phyloP scores from a whole-genome alignment of 2,113 vertebrate genomes.

The Azemiops feae region DNA sequence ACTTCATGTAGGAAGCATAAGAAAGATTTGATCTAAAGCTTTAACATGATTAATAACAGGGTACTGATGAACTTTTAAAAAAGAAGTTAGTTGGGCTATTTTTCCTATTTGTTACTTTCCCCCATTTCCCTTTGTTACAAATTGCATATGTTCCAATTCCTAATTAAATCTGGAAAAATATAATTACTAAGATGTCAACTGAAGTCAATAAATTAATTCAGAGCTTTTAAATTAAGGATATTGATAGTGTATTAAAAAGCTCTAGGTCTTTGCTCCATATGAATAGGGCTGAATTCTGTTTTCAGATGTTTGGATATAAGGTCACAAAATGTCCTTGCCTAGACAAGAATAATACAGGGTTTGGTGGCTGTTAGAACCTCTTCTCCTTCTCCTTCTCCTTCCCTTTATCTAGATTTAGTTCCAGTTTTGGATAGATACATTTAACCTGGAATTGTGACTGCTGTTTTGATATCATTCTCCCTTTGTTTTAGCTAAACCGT shows the following conservation, averaged over 20 bases:
- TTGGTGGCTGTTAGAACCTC: not conserved
- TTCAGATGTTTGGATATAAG: not conserved
- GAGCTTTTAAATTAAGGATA: not conserved
- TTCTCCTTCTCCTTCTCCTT: not conserved
- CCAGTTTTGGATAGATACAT: not conserved
- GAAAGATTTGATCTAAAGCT: not conserved
- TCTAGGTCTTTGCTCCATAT: not conserved
- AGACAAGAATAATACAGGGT: not conserved
- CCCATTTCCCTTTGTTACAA: not conserved
- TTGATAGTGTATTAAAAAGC: not conserved
- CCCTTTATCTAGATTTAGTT: not conserved
- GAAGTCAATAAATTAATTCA: not conserved
- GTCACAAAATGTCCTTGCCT: not conserved
- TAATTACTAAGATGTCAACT: not conserved
- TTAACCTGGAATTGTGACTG: not conserved
- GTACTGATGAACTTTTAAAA: not conserved
- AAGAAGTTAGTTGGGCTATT: not conserved
- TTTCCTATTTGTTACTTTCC: not conserved
- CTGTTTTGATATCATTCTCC: not conserved
- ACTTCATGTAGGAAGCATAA: not conserved
- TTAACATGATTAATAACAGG: not conserved
- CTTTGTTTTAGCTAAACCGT: not conserved
- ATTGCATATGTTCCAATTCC: not conserved
- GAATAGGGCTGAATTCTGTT: not conserved
- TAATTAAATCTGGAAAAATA: not conserved